phyloP scores from a whole-genome alignment of 2,797 vertebrate genomes.

The Sebastes ruberrimus region DNA sequence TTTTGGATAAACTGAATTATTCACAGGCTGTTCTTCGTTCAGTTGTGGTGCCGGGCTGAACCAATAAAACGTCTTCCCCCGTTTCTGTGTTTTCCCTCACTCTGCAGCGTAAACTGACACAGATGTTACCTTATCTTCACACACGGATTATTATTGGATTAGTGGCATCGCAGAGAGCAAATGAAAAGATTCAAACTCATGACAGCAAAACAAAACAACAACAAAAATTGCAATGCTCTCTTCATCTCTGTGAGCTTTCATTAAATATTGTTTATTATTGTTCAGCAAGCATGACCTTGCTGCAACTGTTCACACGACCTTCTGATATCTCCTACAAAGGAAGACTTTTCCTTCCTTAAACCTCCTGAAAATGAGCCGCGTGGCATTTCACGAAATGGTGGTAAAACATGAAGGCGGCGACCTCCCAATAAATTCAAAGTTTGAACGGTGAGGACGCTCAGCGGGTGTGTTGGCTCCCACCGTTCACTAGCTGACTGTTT shows the following conservation, averaged over 20 bases:
- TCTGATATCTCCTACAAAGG: not conserved
- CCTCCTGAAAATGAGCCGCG: not conserved
- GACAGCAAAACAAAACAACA: not conserved
- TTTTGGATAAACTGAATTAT: slow-evolving; percentile 18
- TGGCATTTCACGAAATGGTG: not conserved
- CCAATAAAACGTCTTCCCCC: slow-evolving; percentile 58
- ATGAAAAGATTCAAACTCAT: not conserved
- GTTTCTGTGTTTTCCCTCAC: slow-evolving; percentile 39
- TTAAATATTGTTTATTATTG: slow-evolving; percentile 44
- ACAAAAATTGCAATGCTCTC: not conserved
- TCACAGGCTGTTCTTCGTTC: slow-evolving; percentile 16
- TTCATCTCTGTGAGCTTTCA: not conserved
- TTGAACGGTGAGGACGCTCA: not conserved
- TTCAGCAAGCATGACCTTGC: slow-evolving; percentile 19
- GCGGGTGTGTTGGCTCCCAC: slow-evolving; percentile 21
- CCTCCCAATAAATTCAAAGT: slow-evolving; percentile 28
- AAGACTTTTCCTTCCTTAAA: not conserved
- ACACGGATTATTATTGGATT: not conserved
- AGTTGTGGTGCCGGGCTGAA: slow-evolving; percentile 29
- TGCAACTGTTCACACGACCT: slow-evolving; percentile 42
- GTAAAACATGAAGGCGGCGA: slow-evolving; percentile 43
- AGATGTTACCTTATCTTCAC: not conserved
- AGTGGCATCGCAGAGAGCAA: not conserved
- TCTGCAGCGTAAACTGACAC: not conserved
- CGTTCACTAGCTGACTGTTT: slow-evolving; percentile 43